phyloP scores from a whole-genome alignment of 2,888 invertebrate genomes.

The Teleogryllus oceanicus region DNA sequence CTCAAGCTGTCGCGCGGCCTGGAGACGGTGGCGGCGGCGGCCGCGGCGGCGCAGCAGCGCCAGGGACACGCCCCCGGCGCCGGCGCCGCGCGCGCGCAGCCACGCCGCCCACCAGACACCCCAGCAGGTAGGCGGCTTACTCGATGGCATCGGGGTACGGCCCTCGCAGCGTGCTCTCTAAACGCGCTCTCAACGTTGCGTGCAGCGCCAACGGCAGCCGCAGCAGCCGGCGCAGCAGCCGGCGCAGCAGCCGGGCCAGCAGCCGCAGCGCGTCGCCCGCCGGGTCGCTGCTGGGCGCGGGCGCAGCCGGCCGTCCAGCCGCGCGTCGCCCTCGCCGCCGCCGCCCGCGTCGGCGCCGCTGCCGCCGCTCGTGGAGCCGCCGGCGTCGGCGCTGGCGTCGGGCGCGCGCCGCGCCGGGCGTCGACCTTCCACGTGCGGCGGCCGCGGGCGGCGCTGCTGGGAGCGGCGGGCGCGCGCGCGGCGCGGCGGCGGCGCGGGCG shows the following conservation, averaged over 20 bases:
- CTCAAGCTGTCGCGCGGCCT: constrained; percentile 75
- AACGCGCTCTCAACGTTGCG: not conserved
- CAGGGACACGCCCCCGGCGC: not conserved
- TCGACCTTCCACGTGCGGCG: constrained; percentile 61
- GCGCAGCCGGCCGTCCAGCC: constrained; percentile 70
- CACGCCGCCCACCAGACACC: too few species aligned
- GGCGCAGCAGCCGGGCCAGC: constrained; percentile 68
- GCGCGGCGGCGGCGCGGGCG: constrained; percentile 48
- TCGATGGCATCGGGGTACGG: too few species aligned
- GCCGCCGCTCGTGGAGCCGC: constrained; percentile 65
- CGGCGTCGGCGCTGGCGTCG: constrained; percentile 77
- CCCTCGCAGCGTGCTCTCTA: too few species aligned
- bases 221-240: constrained; percentile 54
- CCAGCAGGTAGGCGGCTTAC: too few species aligned
- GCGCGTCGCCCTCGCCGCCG: constrained; percentile 74
- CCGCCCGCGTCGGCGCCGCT: constrained; percentile 79
- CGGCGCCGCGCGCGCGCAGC: not conserved
- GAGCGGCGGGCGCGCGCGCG: not conserved
- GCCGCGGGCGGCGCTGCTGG: constrained; percentile 33
- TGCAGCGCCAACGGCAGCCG: not conserved
- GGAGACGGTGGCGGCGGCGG: constrained; percentile 47
- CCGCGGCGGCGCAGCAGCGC: constrained; percentile 19
- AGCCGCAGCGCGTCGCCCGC: constrained; percentile 44
- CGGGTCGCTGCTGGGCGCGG: constrained; percentile 61
- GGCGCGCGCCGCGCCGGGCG: constrained; percentile 42